Evolutionary conservation across 2,797 vertebrate genomes (phyloP), one percentile per base, ranked within the genome.

Genomic region (Halcyon badia): DNA sequence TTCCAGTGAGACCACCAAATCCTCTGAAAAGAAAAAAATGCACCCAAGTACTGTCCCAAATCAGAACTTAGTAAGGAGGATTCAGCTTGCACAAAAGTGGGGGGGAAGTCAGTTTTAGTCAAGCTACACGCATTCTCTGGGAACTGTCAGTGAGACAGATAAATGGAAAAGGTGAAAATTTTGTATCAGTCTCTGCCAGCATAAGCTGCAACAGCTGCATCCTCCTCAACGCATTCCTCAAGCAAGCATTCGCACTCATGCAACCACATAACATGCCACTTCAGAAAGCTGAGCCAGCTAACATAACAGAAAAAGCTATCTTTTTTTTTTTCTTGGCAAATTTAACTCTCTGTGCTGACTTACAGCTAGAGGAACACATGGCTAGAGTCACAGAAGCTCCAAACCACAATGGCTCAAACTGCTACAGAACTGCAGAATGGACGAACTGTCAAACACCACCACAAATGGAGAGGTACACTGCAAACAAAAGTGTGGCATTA

Each of bases 241-340:
- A 91, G 64, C 68, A 72, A 89, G 64, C 24, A n/a, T 41, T 62
- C 8, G 2, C 37, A 49, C 64, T 79, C 58, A 24, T 6, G 19
- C 26, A 64, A 33, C 48, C 48, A 80, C 52, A 28, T 7, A 4
- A 61, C 6, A 18, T 15, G 30, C 35, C 49, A 37, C 83, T 88
- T 78, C 11, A 51, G 44, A 94, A 15, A 68, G 52, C 82, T 49
- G 76, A 89, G 65, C 48, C 69, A 93, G 56, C n/a, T 18, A 71
- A 24, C 39, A 61, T 56, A 54, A 13, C 65, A 93, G 49, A 85
- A 86, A 87, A 18, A 62, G 11, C 13, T 3, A 6, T 18, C 16
- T 16, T 22, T 16, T 21, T 51, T 37, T 25, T n/a, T 49, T 56
- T 30, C 31, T 4, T 30, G 25, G 30, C 48, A n/a, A 85, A 80